A percentile compares a stretch with the other conserved stretches of the same genome.
Conservation (phyloP, 1,140 invertebrate genomes). For the Pseudomyrmex concolor region DNA sequence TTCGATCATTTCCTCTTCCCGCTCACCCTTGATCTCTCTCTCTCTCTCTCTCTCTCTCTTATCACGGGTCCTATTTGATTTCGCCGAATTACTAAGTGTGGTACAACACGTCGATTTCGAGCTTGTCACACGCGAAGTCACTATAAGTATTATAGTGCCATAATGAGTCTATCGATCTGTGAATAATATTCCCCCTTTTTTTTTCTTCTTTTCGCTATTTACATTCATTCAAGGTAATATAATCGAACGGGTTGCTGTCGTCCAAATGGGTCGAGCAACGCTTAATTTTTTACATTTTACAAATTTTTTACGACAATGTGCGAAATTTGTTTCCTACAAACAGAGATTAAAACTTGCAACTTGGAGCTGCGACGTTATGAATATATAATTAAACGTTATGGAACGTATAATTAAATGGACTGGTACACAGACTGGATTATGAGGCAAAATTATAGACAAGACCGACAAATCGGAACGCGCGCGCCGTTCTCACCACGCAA, state of each 20-base stretch:
- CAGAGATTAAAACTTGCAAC: too few species aligned
- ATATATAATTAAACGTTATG: not conserved
- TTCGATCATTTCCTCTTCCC: not conserved
- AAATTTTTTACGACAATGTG: not conserved
- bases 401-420: not conserved
- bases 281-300: not conserved
- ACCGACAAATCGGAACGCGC: not conserved
- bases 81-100: slow-evolving; percentile 46
- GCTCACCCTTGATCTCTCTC: too few species aligned
- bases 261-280: not conserved
- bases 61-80: slow-evolving; percentile 58
- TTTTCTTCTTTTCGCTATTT: not conserved
- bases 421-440: not conserved
- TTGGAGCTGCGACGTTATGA: not conserved
- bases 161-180: slow-evolving; percentile 43
- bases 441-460: not conserved
- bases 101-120: slow-evolving; percentile 43
- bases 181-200: slow-evolving; percentile 42
- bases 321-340: too few species aligned
- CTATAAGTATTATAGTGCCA: not conserved
- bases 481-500: too few species aligned
- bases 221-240: too few species aligned
- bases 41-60: not conserved
- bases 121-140: not conserved
- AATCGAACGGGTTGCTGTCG: too few species aligned